Percentiles rank a stretch among this genome's conserved stretches.
Evolutionary conservation across 2,888 invertebrate genomes (phyloP).

Genomic region (Leucophenga maculata): DNA sequence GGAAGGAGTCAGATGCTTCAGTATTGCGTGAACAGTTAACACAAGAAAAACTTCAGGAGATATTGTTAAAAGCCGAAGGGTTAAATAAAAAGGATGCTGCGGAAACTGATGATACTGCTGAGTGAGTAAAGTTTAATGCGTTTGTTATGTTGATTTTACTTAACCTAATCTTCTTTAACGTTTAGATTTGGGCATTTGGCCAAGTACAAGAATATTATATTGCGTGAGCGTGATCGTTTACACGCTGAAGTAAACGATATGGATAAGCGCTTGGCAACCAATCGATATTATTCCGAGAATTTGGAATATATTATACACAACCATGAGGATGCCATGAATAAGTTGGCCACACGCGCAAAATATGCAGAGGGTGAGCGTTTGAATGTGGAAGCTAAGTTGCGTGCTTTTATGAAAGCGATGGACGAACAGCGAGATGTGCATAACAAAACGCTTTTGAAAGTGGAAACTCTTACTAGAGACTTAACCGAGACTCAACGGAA

Average conservation of each 20-base stretch:
- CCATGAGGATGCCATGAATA: constrained; percentile 57
- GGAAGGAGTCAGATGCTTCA: constrained; percentile 64
- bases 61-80: constrained; percentile 58
- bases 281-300: constrained; percentile 64
- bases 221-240: constrained; percentile 66
- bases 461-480: constrained; percentile 50
- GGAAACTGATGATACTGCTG: constrained; percentile 58
- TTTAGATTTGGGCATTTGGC: constrained; percentile 59
- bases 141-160: neutral
- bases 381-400: constrained; percentile 55
- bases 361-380: constrained; percentile 54
- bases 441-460: constrained; percentile 46
- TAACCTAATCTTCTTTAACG: neutral
- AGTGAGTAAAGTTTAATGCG: constrained; percentile 46
- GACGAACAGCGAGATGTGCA: constrained; percentile 62
- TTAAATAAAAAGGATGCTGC: constrained; percentile 49
- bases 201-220: constrained; percentile 65
- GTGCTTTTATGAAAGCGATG: constrained; percentile 52
- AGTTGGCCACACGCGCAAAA: constrained; percentile 50
- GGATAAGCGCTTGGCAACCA: constrained; percentile 62
- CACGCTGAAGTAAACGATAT: constrained; percentile 63
- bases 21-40: constrained; percentile 62
- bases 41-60: constrained; percentile 61
- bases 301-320: constrained; percentile 62
- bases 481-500: constrained; percentile 50